Conservation (phyloP, 92 coral and sea anemone genomes). For the Zoanthus sociatus region DNA sequence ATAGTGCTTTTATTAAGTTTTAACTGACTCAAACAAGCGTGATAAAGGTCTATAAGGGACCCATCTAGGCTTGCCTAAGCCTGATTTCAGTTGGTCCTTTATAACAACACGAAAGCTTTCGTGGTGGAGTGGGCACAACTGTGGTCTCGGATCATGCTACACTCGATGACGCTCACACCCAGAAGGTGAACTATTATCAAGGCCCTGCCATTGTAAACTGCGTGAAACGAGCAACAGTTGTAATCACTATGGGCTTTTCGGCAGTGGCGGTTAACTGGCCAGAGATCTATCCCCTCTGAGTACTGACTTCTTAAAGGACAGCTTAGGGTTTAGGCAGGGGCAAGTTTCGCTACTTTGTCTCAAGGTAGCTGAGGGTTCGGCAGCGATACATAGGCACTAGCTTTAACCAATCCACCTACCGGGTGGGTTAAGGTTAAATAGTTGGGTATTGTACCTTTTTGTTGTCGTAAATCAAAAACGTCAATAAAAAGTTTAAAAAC, state of each 20-base stretch:
- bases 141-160: neutral
- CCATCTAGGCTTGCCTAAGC: neutral
- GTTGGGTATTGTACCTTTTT: too few relatives aligned
- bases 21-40: too few relatives aligned
- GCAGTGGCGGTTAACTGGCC: slow-evolving; percentile 13
- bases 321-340: neutral
- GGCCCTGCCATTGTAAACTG: neutral
- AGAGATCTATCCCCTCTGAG: neutral
- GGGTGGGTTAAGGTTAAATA: slow-evolving; percentile 6
- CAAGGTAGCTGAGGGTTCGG: neutral
- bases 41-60: neutral
- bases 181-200: neutral
- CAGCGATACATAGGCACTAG: neutral
- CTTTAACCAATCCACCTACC: neutral
- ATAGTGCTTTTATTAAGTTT: too few relatives aligned
- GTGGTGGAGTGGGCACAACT: neutral
- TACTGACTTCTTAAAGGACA: neutral
- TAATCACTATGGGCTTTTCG: neutral
- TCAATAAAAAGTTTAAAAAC: too few relatives aligned
- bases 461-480: too few relatives aligned
- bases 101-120: neutral
- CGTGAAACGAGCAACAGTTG: neutral
- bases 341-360: neutral
- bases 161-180: neutral
- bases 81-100: neutral